Percentiles rank a stretch among this genome's conserved stretches.
phyloP scores from a whole-genome alignment of 2,888 invertebrate genomes.

The Trissoscelio sp. region DNA sequence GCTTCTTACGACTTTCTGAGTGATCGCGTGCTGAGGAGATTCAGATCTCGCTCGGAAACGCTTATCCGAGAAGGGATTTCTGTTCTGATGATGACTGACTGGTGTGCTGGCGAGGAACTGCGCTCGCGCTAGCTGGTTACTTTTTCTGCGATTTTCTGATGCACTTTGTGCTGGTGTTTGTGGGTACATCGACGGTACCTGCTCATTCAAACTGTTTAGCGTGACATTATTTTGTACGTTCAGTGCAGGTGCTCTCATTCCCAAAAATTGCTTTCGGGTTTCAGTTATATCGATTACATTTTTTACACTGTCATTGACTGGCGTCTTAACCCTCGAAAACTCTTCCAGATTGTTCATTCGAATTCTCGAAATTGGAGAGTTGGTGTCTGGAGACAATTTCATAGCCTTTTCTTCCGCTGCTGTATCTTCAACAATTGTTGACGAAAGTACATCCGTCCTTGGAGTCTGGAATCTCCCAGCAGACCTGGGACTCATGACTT shows the following conservation, averaged over 20 bases:
- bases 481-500: conserved; percentile 88
- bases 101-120: conserved; percentile 78
- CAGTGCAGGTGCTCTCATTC: conserved; percentile 56
- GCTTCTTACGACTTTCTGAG: conserved; percentile 79
- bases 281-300: conserved; percentile 45
- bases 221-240: conserved; percentile 57
- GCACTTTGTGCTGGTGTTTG: conserved; percentile 71
- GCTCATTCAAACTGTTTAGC: conserved; percentile 32
- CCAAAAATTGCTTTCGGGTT: conserved; percentile 48
- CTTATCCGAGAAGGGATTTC: conserved; percentile 74
- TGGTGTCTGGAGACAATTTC: conserved; percentile 80
- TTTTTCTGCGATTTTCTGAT: conserved; percentile 77
- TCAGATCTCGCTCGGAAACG: conserved; percentile 80
- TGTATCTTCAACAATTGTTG: conserved; percentile 93
- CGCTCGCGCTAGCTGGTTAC: conserved; percentile 80
- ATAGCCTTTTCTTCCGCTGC: conserved; percentile 89
- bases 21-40: conserved; percentile 77
- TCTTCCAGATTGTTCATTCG: conserved; percentile 62
- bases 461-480: conserved; percentile 90
- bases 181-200: conserved; percentile 31
- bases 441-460: conserved; percentile 92
- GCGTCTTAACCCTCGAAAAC: conserved; percentile 6
- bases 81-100: conserved; percentile 66
- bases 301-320: conserved; percentile 35
- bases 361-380: conserved; percentile 72